Conservation (phyloP, 2,888 invertebrate genomes). For the Aspidiotus rigidus region DNA sequence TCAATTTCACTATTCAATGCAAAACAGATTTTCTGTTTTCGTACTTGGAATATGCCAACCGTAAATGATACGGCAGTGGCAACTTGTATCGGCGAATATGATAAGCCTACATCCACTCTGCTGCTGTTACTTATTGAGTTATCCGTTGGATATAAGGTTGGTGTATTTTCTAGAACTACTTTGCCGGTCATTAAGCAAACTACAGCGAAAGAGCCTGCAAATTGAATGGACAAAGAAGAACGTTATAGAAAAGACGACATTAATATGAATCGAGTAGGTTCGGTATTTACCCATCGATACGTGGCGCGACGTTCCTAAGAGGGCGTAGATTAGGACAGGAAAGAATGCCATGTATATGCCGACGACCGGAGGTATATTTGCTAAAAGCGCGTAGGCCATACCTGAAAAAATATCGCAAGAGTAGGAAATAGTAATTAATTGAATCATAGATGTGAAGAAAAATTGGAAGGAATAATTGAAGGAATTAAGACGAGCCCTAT, state of each 20-base stretch:
- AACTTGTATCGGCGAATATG: conserved; percentile 55
- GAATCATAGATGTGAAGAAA: no score
- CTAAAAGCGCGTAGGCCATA: conserved; percentile 68
- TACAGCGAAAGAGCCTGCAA: conserved; percentile 65
- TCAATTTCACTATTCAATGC: neutral
- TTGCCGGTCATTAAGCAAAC: conserved; percentile 85
- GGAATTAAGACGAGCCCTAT: no score
- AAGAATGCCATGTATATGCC: conserved; percentile 88
- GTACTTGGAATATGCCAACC: conserved; percentile 66
- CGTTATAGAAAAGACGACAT: neutral
- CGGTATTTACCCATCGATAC: conserved; percentile 52
- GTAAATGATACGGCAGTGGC: conserved; percentile 66
- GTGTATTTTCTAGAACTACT: conserved; percentile 52
- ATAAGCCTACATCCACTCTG: neutral
- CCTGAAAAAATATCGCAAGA: conserved; percentile 44
- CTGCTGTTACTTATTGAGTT: conserved; percentile 4
- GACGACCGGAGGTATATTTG: conserved; percentile 62
- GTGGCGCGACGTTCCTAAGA: conserved; percentile 57
- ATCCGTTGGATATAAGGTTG: conserved; percentile 32
- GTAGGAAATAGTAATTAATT: no score
- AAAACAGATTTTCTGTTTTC: conserved; percentile 2
- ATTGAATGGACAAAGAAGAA: neutral
- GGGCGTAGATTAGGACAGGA: conserved; percentile 67
- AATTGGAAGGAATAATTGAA: no score
- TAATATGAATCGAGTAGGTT: neutral